phyloP scores from a whole-genome alignment of 1,140 invertebrate species.

The Panagrolaimus sp. region DNA sequence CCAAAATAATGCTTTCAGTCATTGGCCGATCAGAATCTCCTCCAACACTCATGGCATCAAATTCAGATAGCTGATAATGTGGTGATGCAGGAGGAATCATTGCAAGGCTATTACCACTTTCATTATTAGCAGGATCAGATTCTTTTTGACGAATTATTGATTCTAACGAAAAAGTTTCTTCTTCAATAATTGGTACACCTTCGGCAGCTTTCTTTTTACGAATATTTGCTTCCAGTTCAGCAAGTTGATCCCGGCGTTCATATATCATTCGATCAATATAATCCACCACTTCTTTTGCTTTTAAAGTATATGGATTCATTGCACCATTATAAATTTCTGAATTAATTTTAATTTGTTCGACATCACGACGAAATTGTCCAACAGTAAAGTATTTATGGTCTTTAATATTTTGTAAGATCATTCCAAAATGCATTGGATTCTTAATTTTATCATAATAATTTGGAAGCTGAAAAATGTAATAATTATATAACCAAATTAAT shows the following conservation, averaged over 20 bases:
- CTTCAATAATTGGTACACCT: background rate
- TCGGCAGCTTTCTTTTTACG: background rate
- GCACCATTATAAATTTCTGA: slow-evolving; percentile 32
- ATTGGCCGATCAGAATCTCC: slow-evolving; percentile 8
- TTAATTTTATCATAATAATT: slow-evolving; percentile 28
- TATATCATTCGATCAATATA: slow-evolving; percentile 14
- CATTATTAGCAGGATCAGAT: too few relatives aligned
- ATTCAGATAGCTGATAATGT: background rate
- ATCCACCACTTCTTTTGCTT: slow-evolving; percentile 30
- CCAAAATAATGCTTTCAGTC: slow-evolving; percentile 5
- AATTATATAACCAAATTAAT: too few relatives aligned
- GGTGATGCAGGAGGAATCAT: background rate
- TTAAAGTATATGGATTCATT: slow-evolving; percentile 21
- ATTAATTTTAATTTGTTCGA: slow-evolving; percentile 26
- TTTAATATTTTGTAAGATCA: slow-evolving; percentile 32
- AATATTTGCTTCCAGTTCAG: slow-evolving; percentile 34
- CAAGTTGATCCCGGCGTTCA: slow-evolving; percentile 19
- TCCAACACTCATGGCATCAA: slow-evolving; percentile 1
- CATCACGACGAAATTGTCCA: slow-evolving; percentile 24
- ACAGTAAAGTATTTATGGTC: slow-evolving; percentile 27
- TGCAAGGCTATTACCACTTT: too few relatives aligned
- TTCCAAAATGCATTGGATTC: slow-evolving; percentile 32
- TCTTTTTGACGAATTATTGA: background rate
- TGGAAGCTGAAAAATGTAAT: slow-evolving; percentile 29
- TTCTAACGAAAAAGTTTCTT: background rate